Conservation (phyloP, 2,113 vertebrate genomes). For the Charina bottae region DNA sequence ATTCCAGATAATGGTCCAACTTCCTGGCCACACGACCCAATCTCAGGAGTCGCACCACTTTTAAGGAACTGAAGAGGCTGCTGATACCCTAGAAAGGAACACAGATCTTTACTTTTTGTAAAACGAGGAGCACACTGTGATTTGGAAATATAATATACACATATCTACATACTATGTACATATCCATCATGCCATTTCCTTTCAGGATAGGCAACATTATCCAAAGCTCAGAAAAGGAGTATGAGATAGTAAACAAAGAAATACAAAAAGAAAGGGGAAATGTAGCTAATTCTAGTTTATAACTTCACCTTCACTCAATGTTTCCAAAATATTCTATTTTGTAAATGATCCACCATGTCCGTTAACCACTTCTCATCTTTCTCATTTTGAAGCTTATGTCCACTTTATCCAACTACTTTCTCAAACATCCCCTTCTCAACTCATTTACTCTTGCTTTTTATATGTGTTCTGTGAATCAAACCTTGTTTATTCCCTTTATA, state of each 20-base stretch:
- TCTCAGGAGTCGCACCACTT: conserved; percentile 93
- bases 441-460: neutral
- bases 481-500: too few relatives aligned
- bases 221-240: neutral
- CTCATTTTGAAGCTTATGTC: neutral
- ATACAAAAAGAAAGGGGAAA: neutral
- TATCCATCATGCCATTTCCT: neutral
- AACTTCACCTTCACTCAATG: neutral
- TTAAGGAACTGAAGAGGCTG: conserved; percentile 96
- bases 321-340: neutral
- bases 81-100: conserved; percentile 87
- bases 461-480: neutral
- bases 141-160: neutral
- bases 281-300: neutral
- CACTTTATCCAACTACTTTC: neutral
- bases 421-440: neutral
- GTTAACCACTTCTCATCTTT: neutral
- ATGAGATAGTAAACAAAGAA: neutral
- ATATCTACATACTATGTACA: neutral
- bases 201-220: neutral
- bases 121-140: neutral
- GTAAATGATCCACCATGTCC: neutral
- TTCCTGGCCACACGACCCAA: conserved; percentile 94
- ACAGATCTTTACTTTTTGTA: conserved; percentile 20
- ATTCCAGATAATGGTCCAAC: conserved; percentile 96